Conservation (phyloP, 2,797 vertebrate species). For the Emys orbicularis region DNA sequence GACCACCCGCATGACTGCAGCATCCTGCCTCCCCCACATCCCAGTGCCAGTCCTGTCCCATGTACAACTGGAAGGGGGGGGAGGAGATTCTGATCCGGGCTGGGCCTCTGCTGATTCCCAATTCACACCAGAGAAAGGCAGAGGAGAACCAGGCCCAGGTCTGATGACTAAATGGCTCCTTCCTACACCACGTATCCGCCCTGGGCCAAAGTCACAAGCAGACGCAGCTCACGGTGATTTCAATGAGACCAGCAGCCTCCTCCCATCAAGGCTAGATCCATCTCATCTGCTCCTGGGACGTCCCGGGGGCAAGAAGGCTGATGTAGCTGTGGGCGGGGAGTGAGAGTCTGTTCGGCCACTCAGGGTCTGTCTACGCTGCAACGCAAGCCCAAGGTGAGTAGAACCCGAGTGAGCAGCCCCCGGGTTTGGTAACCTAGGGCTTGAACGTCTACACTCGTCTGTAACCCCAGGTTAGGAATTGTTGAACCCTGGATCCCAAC, state of each 20-base stretch:
- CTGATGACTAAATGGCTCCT: not conserved
- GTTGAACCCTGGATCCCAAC: not conserved
- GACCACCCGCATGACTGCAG: not conserved
- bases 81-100: too few species aligned
- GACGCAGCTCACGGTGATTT: not conserved
- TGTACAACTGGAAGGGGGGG: fast-evolving
- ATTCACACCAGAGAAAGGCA: not conserved
- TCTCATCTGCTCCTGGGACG: not conserved
- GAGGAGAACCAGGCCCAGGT: not conserved
- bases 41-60: not conserved
- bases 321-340: not conserved
- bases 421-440: too few species aligned
- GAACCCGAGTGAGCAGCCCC: not conserved
- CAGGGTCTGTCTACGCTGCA: not conserved
- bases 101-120: not conserved
- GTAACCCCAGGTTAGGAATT: not conserved
- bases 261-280: not conserved
- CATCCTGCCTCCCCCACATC: too few species aligned
- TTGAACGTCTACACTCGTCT: not conserved
- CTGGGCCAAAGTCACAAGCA: not conserved
- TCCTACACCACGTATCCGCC: not conserved
- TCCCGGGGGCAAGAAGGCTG: not conserved
- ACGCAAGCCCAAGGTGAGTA: not conserved
- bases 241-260: not conserved
- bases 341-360: not conserved